phyloP scores from a whole-genome alignment of 1,140 invertebrate genomes.

The Drosophila guanche region DNA sequence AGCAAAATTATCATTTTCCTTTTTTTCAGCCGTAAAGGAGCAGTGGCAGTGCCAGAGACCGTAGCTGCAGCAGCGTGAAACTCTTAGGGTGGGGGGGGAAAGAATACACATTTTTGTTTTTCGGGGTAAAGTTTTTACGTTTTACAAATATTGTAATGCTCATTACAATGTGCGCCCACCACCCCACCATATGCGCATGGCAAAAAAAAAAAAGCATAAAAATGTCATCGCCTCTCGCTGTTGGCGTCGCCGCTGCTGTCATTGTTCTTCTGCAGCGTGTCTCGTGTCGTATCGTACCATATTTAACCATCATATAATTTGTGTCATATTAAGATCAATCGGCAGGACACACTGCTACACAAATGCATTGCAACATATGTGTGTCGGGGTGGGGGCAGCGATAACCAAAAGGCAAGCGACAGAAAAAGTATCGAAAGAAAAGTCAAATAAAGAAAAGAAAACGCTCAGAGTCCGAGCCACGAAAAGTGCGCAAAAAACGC shows the following conservation, averaged over 20 bases:
- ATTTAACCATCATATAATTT: slow-evolving; percentile 83
- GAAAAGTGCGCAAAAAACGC: slow-evolving; percentile 72
- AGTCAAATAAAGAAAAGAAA: slow-evolving; percentile 2
- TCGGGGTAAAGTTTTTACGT: slow-evolving; percentile 66
- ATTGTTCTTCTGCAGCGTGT: slow-evolving; percentile 60
- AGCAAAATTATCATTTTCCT: slow-evolving; percentile 1
- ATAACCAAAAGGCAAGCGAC: slow-evolving; percentile 67
- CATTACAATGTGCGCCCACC: slow-evolving; percentile 23
- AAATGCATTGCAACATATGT: slow-evolving; percentile 9
- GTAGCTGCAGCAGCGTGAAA: slow-evolving; percentile 16
- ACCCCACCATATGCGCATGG: slow-evolving; percentile 48
- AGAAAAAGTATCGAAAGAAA: slow-evolving; percentile 74
- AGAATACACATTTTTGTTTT: slow-evolving; percentile 39
- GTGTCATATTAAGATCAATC: slow-evolving; percentile 84
- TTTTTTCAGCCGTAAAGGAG: slow-evolving; percentile 21
- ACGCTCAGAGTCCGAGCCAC: slow-evolving; percentile 44
- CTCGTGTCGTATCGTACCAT: slow-evolving; percentile 30
- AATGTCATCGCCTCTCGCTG: slow-evolving; percentile 61
- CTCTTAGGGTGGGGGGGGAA: slow-evolving; percentile 39
- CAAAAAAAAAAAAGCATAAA: slow-evolving; percentile 69
- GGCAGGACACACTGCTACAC: slow-evolving; percentile 55
- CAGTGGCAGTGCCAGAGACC: not conserved
- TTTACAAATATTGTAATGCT: slow-evolving; percentile 77
- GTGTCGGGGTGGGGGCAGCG: not conserved
- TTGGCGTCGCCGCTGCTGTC: slow-evolving; percentile 53